A percentile compares a stretch with the other conserved stretches of the same genome.
These are phyloP conservation scores for Hiodon alosoides DNA, from an alignment of 2,113 vertebrate genomes.

Conservation along the genomic window DNA sequence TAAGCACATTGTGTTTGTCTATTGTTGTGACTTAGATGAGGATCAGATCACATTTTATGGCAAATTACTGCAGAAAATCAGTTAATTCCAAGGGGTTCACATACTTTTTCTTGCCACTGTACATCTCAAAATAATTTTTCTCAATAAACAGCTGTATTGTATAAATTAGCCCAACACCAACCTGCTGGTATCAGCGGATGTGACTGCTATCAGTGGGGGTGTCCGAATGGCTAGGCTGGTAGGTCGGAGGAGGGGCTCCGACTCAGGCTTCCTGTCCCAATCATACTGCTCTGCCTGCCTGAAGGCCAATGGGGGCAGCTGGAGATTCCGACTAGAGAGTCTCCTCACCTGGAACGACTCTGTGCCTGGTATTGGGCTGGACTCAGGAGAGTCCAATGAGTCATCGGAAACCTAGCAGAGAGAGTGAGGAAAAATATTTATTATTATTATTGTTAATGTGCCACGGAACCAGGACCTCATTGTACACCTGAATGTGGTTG, in stretches of 20 bases:
- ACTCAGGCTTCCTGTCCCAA: slow-evolving; percentile 61
- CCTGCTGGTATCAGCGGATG: slow-evolving; percentile 69
- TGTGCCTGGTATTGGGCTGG: slow-evolving; percentile 46
- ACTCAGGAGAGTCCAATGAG: slow-evolving; percentile 54
- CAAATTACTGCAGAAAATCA: no score
- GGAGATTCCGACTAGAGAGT: slow-evolving; percentile 67
- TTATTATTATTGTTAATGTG: no score
- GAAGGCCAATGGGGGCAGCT: slow-evolving; percentile 74
- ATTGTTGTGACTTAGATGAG: no score
- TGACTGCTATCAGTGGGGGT: slow-evolving; percentile 74
- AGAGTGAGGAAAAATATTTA: not conserved
- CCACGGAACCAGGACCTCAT: not conserved
- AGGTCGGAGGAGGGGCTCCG: slow-evolving; percentile 55
- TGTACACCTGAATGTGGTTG: no score
- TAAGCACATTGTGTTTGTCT: no score
- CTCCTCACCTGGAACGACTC: slow-evolving; percentile 67
- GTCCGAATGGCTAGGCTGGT: slow-evolving; percentile 65
- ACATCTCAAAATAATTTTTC: no score
- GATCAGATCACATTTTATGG: no score
- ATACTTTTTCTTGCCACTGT: no score
- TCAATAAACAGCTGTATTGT: no score
- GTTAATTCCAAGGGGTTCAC: no score
- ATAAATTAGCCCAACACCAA: slow-evolving; percentile 40
- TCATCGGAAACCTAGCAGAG: slow-evolving; percentile 64
- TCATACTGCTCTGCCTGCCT: slow-evolving; percentile 68